A percentile compares a stretch with the other conserved stretches of the same genome.
Conservation (phyloP, 2,888 invertebrate species). For the Caenorhabditis uteleia region DNA sequence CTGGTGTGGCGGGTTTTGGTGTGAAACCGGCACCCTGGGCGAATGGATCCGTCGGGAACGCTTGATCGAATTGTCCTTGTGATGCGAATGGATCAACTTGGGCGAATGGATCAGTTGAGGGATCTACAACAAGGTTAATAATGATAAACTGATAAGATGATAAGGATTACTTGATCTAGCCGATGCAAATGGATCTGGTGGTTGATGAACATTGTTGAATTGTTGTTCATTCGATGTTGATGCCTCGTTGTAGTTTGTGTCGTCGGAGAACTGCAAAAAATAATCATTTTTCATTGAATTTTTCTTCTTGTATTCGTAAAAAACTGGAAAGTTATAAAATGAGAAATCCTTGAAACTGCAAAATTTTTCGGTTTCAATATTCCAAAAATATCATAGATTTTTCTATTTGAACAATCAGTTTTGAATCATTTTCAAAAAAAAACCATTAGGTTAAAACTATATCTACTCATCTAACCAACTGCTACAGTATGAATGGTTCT, state of each 20-base stretch:
- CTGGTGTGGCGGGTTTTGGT: slow-evolving; percentile 21
- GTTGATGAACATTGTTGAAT: slow-evolving; percentile 31
- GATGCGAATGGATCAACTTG: slow-evolving; percentile 47
- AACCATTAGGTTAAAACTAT: too few relatives aligned
- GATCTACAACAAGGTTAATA: slow-evolving; percentile 14
- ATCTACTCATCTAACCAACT: too few relatives aligned
- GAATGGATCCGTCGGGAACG: slow-evolving; percentile 42
- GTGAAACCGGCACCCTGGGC: slow-evolving; percentile 23
- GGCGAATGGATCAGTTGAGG: slow-evolving; percentile 45
- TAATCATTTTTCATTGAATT: not conserved
- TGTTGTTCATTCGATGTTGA: slow-evolving; percentile 12
- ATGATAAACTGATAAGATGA: not conserved
- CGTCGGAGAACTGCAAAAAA: slow-evolving; percentile 16
- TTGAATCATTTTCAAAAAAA: too few relatives aligned
- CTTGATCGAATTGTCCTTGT: slow-evolving; percentile 26
- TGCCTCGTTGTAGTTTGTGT: slow-evolving; percentile 26
- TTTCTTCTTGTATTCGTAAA: not conserved
- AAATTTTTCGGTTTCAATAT: too few relatives aligned
- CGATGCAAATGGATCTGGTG: slow-evolving; percentile 43
- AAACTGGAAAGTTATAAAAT: not conserved
- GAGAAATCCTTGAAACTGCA: too few relatives aligned
- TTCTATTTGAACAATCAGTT: too few relatives aligned
- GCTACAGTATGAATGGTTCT: too few relatives aligned
- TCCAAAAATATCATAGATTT: too few relatives aligned
- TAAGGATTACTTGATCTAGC: slow-evolving; percentile 17